A percentile compares a stretch with the other conserved stretches of the same genome.
Conservation (phyloP, 2,888 invertebrate genomes). For the Dryadula phaetusa region DNA sequence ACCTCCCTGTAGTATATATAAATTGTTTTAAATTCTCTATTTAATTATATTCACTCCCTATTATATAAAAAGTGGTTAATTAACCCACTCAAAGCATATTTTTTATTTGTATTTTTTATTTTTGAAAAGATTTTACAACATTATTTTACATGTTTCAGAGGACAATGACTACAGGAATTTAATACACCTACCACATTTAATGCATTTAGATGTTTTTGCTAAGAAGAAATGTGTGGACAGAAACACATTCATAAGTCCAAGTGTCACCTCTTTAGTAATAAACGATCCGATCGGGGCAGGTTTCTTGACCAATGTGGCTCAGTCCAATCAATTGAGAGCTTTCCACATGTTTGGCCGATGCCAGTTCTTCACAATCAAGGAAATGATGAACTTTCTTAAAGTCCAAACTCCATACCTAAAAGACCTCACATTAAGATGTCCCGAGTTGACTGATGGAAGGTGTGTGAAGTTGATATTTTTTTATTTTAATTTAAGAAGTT, state of each 20-base stretch:
- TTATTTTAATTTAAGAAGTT: too few relatives aligned
- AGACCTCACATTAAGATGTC: constrained; percentile 56
- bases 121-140: too few relatives aligned
- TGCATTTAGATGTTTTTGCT: constrained; percentile 52
- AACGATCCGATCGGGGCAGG: constrained; percentile 49
- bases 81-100: too few relatives aligned
- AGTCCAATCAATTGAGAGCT: constrained; percentile 37
- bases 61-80: too few relatives aligned
- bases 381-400: constrained; percentile 47
- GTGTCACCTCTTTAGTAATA: constrained; percentile 49
- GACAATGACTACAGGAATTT: constrained; percentile 38
- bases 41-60: too few relatives aligned
- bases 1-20: too few relatives aligned
- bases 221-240: constrained; percentile 32
- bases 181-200: constrained; percentile 41
- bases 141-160: constrained; percentile 25
- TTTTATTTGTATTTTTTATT: too few relatives aligned
- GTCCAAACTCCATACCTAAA: constrained; percentile 45
- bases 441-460: constrained; percentile 48
- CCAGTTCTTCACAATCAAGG: constrained; percentile 47
- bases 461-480: not conserved
- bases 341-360: constrained; percentile 58
- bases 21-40: too few relatives aligned
- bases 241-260: constrained; percentile 33
- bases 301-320: constrained; percentile 44